Percentiles rank a stretch among this genome's conserved stretches.
phyloP scores from a whole-genome alignment of 2,797 vertebrate species.

The Buceros bicornis region DNA sequence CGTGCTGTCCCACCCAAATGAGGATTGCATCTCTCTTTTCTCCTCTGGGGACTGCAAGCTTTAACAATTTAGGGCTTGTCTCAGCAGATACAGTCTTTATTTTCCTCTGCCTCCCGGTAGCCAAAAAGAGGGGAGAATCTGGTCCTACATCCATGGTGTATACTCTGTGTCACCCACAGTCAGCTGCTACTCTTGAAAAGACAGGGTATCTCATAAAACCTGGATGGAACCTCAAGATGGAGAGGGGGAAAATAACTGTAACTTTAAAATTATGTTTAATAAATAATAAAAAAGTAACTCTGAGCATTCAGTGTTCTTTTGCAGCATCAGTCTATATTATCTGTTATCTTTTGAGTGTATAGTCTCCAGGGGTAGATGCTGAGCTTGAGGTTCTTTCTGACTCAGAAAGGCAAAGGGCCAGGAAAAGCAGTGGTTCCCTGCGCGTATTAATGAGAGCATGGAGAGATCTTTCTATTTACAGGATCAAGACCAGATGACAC shows the following conservation, averaged over 20 bases:
- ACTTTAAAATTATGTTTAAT: neutral
- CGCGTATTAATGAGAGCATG: neutral
- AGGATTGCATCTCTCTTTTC: conserved; percentile 23
- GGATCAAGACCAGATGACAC: conserved; percentile 24
- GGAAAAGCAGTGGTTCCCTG: conserved; percentile 48
- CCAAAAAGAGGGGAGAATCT: neutral
- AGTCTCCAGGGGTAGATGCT: conserved; percentile 20
- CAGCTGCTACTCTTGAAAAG: neutral
- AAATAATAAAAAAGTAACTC: neutral
- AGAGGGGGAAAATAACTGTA: neutral
- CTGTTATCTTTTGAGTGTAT: neutral
- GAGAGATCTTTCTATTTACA: conserved; percentile 31
- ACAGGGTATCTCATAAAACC: neutral
- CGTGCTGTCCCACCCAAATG: conserved; percentile 37
- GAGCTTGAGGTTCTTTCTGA: neutral
- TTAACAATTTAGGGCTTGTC: neutral
- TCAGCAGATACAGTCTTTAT: neutral
- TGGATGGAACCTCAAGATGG: neutral
- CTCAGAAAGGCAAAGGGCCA: conserved; percentile 44
- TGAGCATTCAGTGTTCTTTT: neutral
- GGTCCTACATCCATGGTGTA: neutral
- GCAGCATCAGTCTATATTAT: neutral
- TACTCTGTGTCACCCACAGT: neutral
- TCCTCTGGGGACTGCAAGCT: neutral
- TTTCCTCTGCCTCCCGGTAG: neutral